Percentiles rank a stretch among this genome's conserved stretches.
These are phyloP conservation scores for Popillia japonica DNA, from an alignment of 1,140 invertebrate species.

Conservation along the genomic window DNA sequence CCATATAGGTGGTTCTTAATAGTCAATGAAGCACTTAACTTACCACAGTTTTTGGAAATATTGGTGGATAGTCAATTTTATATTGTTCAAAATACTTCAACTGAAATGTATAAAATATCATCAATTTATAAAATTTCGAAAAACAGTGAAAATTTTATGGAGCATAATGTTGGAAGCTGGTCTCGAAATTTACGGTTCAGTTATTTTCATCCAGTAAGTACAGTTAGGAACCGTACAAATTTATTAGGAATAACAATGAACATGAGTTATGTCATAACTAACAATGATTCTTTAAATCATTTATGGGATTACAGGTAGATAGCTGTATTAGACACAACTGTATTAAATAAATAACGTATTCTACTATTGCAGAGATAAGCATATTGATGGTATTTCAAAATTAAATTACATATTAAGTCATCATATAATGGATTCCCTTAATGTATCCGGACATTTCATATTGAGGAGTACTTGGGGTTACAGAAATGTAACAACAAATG, in stretches of 20 bases:
- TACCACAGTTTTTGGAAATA: conserved; percentile 11
- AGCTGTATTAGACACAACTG: background rate
- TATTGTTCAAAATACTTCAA: background rate
- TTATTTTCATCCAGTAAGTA: conserved; percentile 8
- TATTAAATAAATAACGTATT: background rate
- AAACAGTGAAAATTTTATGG: background rate
- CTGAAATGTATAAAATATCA: background rate
- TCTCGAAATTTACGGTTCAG: background rate
- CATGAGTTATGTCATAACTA: background rate
- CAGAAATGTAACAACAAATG: conserved; percentile 7
- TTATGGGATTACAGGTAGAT: conserved; percentile 28
- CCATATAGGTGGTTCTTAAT: background rate
- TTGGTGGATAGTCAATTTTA: conserved; percentile 32
- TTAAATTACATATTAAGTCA: conserved; percentile 34
- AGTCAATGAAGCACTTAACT: background rate
- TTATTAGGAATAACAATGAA: background rate
- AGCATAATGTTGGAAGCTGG: conserved; percentile 20
- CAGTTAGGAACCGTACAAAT: conserved; percentile 14
- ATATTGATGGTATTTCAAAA: conserved; percentile 32
- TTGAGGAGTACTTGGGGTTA: conserved; percentile 33
- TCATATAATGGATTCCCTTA: background rate
- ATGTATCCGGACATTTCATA: conserved; percentile 14
- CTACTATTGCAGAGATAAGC: conserved; percentile 11
- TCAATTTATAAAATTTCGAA: conserved; percentile 28
- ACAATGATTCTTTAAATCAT: conserved; percentile 27